phyloP scores from a whole-genome alignment of 1,140 invertebrate species.

The Meloidogyne exigua region DNA sequence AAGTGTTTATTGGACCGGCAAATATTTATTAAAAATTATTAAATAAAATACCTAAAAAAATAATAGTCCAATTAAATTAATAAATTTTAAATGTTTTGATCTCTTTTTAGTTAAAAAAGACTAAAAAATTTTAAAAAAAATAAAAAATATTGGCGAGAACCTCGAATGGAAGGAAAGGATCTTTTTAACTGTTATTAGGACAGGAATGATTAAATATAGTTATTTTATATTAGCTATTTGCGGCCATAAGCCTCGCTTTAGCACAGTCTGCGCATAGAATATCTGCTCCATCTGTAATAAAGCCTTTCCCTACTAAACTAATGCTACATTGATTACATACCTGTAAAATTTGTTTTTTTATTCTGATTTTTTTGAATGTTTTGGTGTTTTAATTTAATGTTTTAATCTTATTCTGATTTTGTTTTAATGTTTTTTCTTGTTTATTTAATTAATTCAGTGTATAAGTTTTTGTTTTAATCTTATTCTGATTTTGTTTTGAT shows the following conservation, averaged over 20 bases:
- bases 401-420: too few relatives aligned
- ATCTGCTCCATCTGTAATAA: slow-evolving; percentile 93
- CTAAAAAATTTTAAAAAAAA: background rate
- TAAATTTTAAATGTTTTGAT: background rate
- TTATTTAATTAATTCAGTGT: background rate
- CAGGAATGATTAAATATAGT: background rate
- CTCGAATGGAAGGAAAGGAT: background rate
- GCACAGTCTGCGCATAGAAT: slow-evolving; percentile 98
- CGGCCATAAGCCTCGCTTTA: slow-evolving; percentile 68
- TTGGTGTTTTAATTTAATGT: background rate
- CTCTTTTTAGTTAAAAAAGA: too few relatives aligned
- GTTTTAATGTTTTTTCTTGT: background rate
- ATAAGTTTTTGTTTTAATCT: background rate
- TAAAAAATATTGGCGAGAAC: background rate
- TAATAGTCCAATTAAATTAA: background rate
- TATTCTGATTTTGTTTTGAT: background rate
- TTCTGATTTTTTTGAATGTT: background rate
- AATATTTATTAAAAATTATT: background rate
- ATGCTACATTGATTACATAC: slow-evolving; percentile 87
- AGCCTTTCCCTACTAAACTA: slow-evolving; percentile 92
- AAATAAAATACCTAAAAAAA: background rate
- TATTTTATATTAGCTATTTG: slow-evolving; percentile 39
- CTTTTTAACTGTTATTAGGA: background rate
- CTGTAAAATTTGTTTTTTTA: background rate
- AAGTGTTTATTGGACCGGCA: background rate